These are phyloP conservation scores for Labeo rohita DNA, from an alignment of 2,113 vertebrate species.

Conservation along the genomic window DNA sequence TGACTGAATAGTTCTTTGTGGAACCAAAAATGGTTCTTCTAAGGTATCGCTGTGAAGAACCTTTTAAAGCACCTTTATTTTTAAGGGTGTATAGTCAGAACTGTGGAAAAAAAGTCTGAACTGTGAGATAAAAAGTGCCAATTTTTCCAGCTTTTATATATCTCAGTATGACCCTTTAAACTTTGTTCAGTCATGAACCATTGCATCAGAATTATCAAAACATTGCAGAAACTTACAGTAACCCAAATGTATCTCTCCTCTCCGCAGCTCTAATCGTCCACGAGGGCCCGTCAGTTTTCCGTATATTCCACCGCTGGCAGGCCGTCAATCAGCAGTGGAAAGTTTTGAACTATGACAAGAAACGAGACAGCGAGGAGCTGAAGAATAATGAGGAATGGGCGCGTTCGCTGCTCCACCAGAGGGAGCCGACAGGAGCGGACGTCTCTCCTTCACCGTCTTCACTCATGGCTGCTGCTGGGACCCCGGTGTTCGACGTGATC, in stretches of 20 bases:
- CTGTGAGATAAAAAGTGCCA: no score
- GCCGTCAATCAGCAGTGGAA: slow-evolving; percentile 99
- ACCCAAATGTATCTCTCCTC: slow-evolving; percentile 56
- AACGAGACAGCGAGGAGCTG: slow-evolving; percentile 89
- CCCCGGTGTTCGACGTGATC: slow-evolving; percentile 58
- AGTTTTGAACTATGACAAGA: slow-evolving; percentile 97
- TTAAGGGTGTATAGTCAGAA: no score
- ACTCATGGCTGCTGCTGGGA: slow-evolving; percentile 78
- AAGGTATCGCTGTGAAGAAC: no score
- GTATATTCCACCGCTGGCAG: slow-evolving; percentile 98
- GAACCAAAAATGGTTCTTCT: no score
- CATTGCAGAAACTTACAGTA: neutral
- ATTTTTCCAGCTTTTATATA: no score
- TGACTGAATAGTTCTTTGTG: no score
- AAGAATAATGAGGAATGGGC: slow-evolving; percentile 86
- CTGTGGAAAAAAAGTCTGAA: no score
- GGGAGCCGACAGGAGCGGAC: slow-evolving; percentile 67
- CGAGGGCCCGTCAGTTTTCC: slow-evolving; percentile 96
- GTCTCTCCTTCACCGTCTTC: slow-evolving; percentile 79
- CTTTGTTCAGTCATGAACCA: slow-evolving; percentile 8
- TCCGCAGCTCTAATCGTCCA: slow-evolving; percentile 93
- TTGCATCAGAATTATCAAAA: slow-evolving; percentile 45
- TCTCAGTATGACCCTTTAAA: neutral
- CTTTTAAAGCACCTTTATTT: no score
- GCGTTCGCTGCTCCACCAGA: slow-evolving; percentile 81